Percentiles rank a stretch among this genome's conserved stretches.
phyloP scores from a whole-genome alignment of 2,113 vertebrate species.

The Pygoscelis antarcticus region DNA sequence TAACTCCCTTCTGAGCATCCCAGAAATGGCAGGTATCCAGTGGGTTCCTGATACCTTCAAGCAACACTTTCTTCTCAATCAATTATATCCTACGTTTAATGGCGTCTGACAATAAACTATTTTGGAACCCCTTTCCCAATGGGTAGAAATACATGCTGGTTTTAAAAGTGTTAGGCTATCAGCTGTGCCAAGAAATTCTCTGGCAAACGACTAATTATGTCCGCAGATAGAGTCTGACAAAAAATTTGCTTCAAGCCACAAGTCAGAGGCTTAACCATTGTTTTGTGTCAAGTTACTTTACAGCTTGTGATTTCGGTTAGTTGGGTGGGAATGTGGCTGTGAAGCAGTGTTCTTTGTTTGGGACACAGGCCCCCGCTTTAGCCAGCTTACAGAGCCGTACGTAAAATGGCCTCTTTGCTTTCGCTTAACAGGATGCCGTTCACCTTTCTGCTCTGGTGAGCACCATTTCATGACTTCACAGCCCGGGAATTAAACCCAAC shows the following conservation, averaged over 20 bases:
- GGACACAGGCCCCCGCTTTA: background rate
- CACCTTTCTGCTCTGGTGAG: slow-evolving; percentile 72
- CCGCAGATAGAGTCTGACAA: slow-evolving; percentile 29
- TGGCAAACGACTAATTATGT: background rate
- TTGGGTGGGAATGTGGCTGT: slow-evolving; percentile 28
- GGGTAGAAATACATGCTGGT: background rate
- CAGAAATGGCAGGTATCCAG: background rate
- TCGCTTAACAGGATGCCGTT: background rate
- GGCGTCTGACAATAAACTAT: background rate
- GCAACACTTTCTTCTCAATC: background rate
- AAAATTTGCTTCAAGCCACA: slow-evolving; percentile 42
- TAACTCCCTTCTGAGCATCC: background rate
- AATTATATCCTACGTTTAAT: background rate
- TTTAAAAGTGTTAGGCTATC: background rate
- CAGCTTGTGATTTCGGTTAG: background rate
- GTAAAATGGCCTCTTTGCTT: slow-evolving; percentile 48
- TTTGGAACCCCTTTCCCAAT: background rate
- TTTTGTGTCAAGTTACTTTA: slow-evolving; percentile 16
- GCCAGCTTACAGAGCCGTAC: slow-evolving; percentile 26
- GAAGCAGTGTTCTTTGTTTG: slow-evolving; percentile 38
- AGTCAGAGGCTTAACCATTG: slow-evolving; percentile 52
- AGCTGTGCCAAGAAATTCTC: background rate
- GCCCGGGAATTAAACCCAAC: slow-evolving; percentile 39
- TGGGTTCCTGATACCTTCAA: background rate
- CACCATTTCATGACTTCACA: slow-evolving; percentile 62